These are phyloP conservation scores for Onthophagus sagittarius DNA, from an alignment of 2,888 invertebrate genomes.

Conservation along the genomic window DNA sequence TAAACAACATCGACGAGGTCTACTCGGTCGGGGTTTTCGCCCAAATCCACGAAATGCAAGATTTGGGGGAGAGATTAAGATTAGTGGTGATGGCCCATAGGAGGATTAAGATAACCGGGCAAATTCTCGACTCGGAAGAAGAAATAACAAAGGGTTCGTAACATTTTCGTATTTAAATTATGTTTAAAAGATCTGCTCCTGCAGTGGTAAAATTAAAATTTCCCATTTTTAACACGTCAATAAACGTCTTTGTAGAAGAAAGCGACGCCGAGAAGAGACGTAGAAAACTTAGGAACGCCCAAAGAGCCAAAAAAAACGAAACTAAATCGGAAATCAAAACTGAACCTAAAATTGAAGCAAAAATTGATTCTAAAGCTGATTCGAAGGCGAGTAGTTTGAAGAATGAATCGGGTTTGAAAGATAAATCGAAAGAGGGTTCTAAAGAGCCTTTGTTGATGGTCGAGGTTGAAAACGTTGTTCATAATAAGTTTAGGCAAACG, in stretches of 20 bases:
- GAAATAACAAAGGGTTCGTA: constrained; percentile 48
- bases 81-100: constrained; percentile 95
- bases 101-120: constrained; percentile 75
- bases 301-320: constrained; percentile 38
- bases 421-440: constrained; percentile 18
- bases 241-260: constrained; percentile 77
- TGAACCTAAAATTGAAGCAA: neutral
- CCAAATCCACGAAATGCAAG: constrained; percentile 96
- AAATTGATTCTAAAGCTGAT: constrained; percentile 15
- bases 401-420: neutral
- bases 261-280: constrained; percentile 56
- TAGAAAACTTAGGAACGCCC: constrained; percentile 48
- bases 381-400: too few relatives aligned
- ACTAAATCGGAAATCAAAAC: constrained; percentile 24
- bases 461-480: constrained; percentile 88
- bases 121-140: constrained; percentile 70
- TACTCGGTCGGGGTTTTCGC: constrained; percentile 93
- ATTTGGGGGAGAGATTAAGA: constrained; percentile 83
- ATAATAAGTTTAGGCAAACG: constrained; percentile 83
- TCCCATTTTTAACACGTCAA: constrained; percentile 77
- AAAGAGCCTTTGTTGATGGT: constrained; percentile 74
- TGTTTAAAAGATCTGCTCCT: constrained; percentile 32
- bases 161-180: constrained; percentile 4
- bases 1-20: constrained; percentile 79
- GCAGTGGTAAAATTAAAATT: constrained; percentile 75